Evolutionary conservation across 2,797 vertebrate species (phyloP).

Genomic region (Phaenicophaeus curvirostris): DNA sequence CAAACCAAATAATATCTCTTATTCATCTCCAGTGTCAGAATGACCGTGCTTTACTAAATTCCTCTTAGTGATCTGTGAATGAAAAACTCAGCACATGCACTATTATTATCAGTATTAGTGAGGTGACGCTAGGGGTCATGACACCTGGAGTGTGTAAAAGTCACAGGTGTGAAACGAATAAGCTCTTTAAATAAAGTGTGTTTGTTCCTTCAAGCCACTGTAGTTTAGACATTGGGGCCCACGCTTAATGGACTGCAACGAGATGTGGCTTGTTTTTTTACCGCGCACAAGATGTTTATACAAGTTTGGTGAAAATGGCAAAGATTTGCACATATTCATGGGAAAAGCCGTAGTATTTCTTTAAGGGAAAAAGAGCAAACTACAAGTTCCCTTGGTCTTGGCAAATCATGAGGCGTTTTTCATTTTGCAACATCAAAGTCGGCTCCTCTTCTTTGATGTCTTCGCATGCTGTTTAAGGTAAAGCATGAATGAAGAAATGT

Average conservation of each 20-base stretch:
- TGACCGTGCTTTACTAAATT: not conserved
- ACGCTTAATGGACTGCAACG: not conserved
- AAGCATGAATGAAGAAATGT: conserved; percentile 98
- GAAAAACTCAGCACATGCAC: not conserved
- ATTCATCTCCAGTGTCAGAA: not conserved
- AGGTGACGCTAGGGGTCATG: not conserved
- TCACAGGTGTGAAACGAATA: not conserved
- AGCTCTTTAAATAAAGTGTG: not conserved
- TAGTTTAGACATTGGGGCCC: not conserved
- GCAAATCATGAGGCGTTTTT: conserved; percentile 94
- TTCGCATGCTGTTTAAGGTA: conserved; percentile 98
- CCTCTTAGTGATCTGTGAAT: not conserved
- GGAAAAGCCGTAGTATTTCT: conserved; percentile 63
- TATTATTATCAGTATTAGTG: not conserved
- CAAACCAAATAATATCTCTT: not conserved
- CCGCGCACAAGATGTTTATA: not conserved
- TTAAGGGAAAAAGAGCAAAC: conserved; percentile 79
- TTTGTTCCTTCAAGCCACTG: not conserved
- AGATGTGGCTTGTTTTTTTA: not conserved
- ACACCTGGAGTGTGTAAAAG: not conserved
- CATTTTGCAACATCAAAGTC: conserved; percentile 96
- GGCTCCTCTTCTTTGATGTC: conserved; percentile 91
- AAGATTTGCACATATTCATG: conserved; percentile 32
- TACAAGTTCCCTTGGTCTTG: conserved; percentile 91
- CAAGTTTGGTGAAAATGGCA: conserved; percentile 15